Conservation (phyloP, 2,888 invertebrate genomes). For the Acleris cristana region DNA sequence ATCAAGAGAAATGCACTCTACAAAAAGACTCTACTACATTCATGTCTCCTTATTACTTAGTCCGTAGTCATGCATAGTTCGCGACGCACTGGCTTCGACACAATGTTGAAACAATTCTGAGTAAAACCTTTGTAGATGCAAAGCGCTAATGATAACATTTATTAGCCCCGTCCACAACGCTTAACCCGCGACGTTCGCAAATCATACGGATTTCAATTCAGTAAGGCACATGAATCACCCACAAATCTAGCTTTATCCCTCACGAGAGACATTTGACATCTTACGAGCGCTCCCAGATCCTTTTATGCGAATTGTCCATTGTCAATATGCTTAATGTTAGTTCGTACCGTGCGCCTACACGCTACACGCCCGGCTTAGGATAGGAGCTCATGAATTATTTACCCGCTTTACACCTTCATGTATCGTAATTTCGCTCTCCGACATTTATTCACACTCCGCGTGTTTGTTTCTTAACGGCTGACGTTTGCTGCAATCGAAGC, state of each 20-base stretch:
- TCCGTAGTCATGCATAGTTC: conserved; percentile 8
- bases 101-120: conserved; percentile 2
- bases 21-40: background rate
- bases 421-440: conserved; percentile 54
- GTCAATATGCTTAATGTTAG: conserved; percentile 50
- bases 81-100: conserved; percentile 1
- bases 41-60: background rate
- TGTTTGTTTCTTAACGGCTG: conserved; percentile 4
- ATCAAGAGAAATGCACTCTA: background rate
- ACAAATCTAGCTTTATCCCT: conserved; percentile 62
- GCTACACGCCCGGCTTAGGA: conserved; percentile 56
- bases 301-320: conserved; percentile 67
- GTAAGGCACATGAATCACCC: conserved; percentile 41
- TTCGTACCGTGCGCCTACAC: conserved; percentile 33
- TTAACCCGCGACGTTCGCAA: conserved; percentile 12
- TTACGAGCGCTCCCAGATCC: conserved; percentile 55
- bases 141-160: too few relatives aligned
- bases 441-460: conserved; percentile 46
- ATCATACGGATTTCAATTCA: conserved; percentile 19
- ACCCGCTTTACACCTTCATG: conserved; percentile 57
- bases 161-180: too few relatives aligned
- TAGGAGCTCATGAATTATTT: conserved; percentile 77
- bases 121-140: too few relatives aligned
- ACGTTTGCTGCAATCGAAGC: background rate
- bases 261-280: conserved; percentile 62